Evolutionary conservation across 2,888 invertebrate species (phyloP).

Genomic region (Luperina nickerlii): DNA sequence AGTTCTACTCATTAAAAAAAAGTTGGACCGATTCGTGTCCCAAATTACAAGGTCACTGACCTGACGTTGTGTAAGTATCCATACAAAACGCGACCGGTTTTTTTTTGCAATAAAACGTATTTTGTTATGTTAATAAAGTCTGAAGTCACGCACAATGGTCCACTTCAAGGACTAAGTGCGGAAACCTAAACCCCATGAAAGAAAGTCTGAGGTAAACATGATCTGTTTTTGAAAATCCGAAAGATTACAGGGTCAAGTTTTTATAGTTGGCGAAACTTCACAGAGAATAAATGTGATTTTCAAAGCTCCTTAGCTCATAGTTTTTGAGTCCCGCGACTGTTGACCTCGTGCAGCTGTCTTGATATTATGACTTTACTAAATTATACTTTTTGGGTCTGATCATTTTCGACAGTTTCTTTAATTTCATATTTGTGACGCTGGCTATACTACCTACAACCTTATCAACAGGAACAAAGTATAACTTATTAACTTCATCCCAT

Average conservation of each 20-base stretch:
- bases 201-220: background rate
- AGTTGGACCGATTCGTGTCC: background rate
- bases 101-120: background rate
- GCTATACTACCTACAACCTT: background rate
- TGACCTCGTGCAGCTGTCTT: background rate
- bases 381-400: background rate
- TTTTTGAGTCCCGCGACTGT: background rate
- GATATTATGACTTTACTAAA: background rate
- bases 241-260: background rate
- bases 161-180: too few species aligned
- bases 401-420: background rate
- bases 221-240: background rate
- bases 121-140: background rate
- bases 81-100: background rate
- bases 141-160: too few species aligned
- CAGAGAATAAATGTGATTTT: background rate
- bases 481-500: background rate
- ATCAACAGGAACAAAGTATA: background rate
- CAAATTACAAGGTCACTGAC: slow-evolving; percentile 24
- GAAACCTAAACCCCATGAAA: too few species aligned
- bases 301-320: background rate
- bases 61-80: slow-evolving; percentile 4
- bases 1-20: slow-evolving; percentile 11
- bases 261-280: background rate
- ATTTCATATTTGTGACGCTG: background rate